These are phyloP conservation scores for Oryzias melastigma DNA, from an alignment of 2,113 vertebrate genomes.

Conservation along the genomic window DNA sequence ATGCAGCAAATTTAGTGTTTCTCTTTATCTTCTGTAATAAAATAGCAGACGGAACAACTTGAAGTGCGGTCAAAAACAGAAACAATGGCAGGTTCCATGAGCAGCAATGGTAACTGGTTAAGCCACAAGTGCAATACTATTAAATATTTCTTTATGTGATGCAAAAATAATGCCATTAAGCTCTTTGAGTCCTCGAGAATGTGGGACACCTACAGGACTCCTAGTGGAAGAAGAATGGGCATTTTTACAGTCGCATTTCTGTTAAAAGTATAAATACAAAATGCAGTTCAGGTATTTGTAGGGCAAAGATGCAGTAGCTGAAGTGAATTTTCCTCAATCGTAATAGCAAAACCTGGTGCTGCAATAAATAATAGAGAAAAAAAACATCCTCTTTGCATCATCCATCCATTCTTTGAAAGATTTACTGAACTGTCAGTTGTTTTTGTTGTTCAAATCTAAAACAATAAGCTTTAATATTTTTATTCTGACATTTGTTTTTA, in stretches of 20 bases:
- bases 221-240: background rate
- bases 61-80: no score
- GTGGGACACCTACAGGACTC: background rate
- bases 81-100: no score
- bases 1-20: conserved; percentile 85
- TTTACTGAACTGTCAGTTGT: background rate
- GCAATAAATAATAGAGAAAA: background rate
- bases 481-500: conserved; percentile 15
- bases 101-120: conserved; percentile 1
- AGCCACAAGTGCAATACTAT: background rate
- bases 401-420: background rate
- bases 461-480: conserved; percentile 19
- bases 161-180: conserved; percentile 7
- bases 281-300: background rate
- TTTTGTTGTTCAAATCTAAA: conserved; percentile 13
- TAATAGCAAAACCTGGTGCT: conserved; percentile 7
- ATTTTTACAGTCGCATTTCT: conserved; percentile 1
- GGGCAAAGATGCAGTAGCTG: background rate
- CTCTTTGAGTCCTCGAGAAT: conserved; percentile 1
- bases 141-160: background rate
- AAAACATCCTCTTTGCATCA: background rate
- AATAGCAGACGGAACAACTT: no score
- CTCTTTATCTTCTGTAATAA: background rate
- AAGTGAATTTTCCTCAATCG: background rate
- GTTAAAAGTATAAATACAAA: background rate